Conservation (phyloP, 1,140 invertebrate species). For the Lysiphlebus fabarum region DNA sequence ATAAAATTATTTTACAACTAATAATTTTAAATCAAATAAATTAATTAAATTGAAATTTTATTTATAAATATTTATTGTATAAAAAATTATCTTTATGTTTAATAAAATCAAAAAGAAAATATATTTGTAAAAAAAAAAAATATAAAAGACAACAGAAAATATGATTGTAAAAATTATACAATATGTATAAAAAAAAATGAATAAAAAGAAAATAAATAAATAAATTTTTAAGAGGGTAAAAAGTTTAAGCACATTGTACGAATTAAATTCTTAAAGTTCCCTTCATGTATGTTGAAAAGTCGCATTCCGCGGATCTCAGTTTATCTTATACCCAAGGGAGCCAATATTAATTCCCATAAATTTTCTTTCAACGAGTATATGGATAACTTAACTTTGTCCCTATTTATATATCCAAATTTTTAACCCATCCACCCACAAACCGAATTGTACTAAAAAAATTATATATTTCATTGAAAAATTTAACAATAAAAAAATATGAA, state of each 20-base stretch:
- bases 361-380: conserved; percentile 53
- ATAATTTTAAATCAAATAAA: no score
- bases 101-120: no score
- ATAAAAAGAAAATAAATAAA: conserved; percentile 23
- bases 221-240: conserved; percentile 1
- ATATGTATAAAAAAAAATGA: no score
- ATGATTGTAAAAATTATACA: conserved; percentile 1
- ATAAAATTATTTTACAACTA: no score
- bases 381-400: conserved; percentile 32
- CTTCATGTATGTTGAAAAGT: conserved; percentile 50
- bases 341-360: conserved; percentile 59
- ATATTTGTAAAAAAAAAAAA: no score
- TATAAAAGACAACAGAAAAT: neutral
- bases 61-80: no score
- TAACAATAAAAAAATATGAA: neutral
- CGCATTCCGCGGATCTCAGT: conserved; percentile 52
- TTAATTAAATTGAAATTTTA: no score
- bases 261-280: conserved; percentile 59
- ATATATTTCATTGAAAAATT: no score
- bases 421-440: neutral
- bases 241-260: conserved; percentile 30
- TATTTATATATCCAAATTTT: neutral
- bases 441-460: no score
- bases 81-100: no score
- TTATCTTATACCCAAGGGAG: conserved; percentile 38